Evolutionary conservation across 1,140 invertebrate genomes (phyloP), one percentile per base, ranked within the genome.

Genomic region (Neodiprion fabricii): DNA sequence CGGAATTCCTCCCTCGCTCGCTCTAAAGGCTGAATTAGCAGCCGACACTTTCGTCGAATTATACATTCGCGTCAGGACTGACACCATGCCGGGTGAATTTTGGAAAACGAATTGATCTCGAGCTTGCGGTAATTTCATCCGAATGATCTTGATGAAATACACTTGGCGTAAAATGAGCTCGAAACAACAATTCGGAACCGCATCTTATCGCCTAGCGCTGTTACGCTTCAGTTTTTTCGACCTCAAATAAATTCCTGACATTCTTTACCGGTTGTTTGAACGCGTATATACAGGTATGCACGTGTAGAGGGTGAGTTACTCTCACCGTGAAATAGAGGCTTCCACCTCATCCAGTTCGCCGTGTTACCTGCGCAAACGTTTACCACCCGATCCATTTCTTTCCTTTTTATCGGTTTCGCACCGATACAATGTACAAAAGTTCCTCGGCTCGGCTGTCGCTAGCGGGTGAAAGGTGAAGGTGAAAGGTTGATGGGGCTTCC

Each of bases 281-380:
- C n/a, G 53, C n/a, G 53, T 61, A 11, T 61, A 14, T 61, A 61
- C 1, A n/a, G 50, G 50, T 17, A 61, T 61, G 28, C 28, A 40
- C 28, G 5, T 40, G 28, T 5, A 40, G 28, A 40, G 28, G 40
- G 72, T 75, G 73, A 74, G 70, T 76, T 81, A 78, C 79, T 77
- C 79, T 81, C 78, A 79, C 77, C 80, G 81, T 82, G 79, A 82
- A 80, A 80, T 79, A 82, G 77, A 81, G n/a, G 78, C 79, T 80
- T 81, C 80, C 73, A 80, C 71, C 72, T 74, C 68, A 69, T 75
- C 47, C 28, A 74, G 76, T 79, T 74, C 61, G 4, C 61, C 61
- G 1, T 21, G 61, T 14, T 21, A 21, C 68, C 47, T 61, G 53
- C 3, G 53, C 11, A 17, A 8, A 23, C 72, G 73, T 71, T 77